A percentile compares a stretch with the other conserved stretches of the same genome.
Conservation (phyloP, 1,140 invertebrate genomes). For the Megalopta genalis region DNA sequence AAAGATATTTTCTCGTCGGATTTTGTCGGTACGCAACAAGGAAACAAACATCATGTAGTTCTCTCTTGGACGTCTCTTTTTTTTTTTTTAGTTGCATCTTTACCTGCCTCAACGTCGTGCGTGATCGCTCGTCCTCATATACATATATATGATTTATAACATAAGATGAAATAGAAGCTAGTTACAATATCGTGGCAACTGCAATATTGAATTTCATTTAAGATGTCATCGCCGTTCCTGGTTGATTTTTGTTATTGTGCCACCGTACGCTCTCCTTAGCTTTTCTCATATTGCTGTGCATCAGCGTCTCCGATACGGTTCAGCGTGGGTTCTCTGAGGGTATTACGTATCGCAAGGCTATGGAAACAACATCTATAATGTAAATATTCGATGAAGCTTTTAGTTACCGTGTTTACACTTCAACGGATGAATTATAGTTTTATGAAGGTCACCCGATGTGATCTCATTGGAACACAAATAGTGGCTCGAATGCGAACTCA, state of each 20-base stretch:
- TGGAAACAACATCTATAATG: not conserved
- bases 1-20: conserved; percentile 88
- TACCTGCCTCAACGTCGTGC: conserved; percentile 43
- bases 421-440: not conserved
- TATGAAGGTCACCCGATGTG: not conserved
- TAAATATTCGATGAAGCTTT: not conserved
- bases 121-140: conserved; percentile 38
- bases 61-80: conserved; percentile 47
- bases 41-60: conserved; percentile 60
- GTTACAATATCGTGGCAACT: conserved; percentile 34
- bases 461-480: conserved; percentile 25
- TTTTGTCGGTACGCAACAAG: conserved; percentile 82
- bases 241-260: not conserved
- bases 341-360: not conserved
- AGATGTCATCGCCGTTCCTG: conserved; percentile 28
- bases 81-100: conserved; percentile 54
- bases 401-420: conserved; percentile 10
- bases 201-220: conserved; percentile 22
- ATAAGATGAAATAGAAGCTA: conserved; percentile 39
- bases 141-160: conserved; percentile 47
- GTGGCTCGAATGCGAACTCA: conserved; percentile 28
- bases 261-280: conserved; percentile 1
- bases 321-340: not conserved
- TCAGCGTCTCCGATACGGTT: not conserved
- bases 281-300: not conserved